Percentiles rank a stretch among this genome's conserved stretches.
These are phyloP conservation scores for Bombus balteatus DNA, from an alignment of 1,140 invertebrate genomes.

Conservation along the genomic window DNA sequence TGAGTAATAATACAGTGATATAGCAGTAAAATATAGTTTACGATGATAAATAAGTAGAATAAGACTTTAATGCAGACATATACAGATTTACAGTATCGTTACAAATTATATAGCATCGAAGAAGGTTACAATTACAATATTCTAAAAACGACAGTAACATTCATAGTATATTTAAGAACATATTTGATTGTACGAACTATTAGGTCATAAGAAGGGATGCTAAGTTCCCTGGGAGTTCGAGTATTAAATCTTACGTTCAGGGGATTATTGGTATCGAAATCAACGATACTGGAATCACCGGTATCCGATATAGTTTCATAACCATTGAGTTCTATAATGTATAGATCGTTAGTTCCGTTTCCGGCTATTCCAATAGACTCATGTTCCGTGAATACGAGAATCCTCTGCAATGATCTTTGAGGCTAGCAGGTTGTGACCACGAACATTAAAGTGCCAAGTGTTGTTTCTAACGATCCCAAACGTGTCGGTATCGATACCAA, in stretches of 20 bases:
- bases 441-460: neutral
- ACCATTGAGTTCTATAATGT: neutral
- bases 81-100: no score
- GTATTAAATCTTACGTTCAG: constrained; percentile 1
- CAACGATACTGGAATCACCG: neutral
- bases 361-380: neutral
- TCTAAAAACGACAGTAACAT: no score
- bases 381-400: neutral
- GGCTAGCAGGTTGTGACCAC: neutral
- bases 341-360: neutral
- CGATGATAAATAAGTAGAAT: neutral
- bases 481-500: neutral
- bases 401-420: neutral
- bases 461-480: constrained; percentile 5
- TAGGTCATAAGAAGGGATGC: neutral
- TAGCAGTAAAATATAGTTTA: neutral
- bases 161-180: neutral
- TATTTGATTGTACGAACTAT: neutral
- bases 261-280: neutral
- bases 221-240: neutral
- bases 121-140: no score
- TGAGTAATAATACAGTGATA: no score
- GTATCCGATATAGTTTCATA: neutral
- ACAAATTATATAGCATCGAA: no score
- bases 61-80: neutral